Base-by-base conservation (phyloP, 2,888 invertebrate genomes). In the Synergus gifuensis region DNA sequence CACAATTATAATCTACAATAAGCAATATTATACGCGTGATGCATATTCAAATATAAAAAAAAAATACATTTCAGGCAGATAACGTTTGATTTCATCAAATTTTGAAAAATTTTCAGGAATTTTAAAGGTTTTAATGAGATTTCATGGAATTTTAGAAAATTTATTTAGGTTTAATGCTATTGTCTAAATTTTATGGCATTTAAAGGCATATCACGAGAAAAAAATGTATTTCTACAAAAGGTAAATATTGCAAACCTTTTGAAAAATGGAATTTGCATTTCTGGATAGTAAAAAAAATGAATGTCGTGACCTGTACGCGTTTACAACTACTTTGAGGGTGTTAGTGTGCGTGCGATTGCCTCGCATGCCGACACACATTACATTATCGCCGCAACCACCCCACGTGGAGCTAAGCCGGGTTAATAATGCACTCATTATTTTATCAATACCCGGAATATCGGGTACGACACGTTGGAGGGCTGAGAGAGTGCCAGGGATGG, bases 341-440 rank as follows among this genome's bases (percentile, higher is more conserved):
- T 66, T 78, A 49, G 78, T 82, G 46, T 78, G 78, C 83, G 80
- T 83, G 82, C 80, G 77, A 83, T 82, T 81, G 76, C 79, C 84
- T 89, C 87, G 90, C 90, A 89, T 90, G 89, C 90, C 89, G 79
- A 83, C 86, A 85, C 88, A 88, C 88, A 87, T 89, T 88, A 87
- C 82, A 84, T 84, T 84, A 84, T 78, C 81, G 84, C 64, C 78
- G 76, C 79, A 60, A 73, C 81, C 81, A 79, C 79, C 85, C 79
- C 76, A 82, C 81, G 81, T 80, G 76, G 83, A 84, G 81, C 83
- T 81, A 79, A 79, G 73, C 84, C 83, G 83, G 86, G 86, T 89
- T 90, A 90, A 90, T 90, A 90, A 90, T 87, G 87, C 87, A 86
- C 89, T 89, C 86, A 89, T 90, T 89, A 90, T 90, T 90, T 90